phyloP scores from a whole-genome alignment of 2,797 vertebrate genomes.

The Arvicola amphibius region DNA sequence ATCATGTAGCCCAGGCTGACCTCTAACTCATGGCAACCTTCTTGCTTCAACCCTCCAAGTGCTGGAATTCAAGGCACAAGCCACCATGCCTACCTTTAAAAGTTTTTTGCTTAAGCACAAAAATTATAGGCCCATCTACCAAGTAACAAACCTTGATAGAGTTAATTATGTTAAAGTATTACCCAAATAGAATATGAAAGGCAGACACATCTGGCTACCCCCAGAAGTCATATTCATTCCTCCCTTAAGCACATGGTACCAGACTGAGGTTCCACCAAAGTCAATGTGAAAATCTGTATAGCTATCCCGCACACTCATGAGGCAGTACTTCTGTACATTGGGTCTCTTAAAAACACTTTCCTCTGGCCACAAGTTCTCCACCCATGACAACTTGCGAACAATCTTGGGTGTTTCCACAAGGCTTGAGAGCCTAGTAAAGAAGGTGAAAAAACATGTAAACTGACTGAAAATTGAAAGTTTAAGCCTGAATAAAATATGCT shows the following conservation, averaged over 20 bases:
- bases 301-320: constrained; percentile 96
- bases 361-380: constrained; percentile 97
- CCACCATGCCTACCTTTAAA: background rate
- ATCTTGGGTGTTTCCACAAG: constrained; percentile 97
- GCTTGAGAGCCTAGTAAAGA: constrained; percentile 92
- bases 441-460: constrained; percentile 25
- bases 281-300: constrained; percentile 98
- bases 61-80: background rate
- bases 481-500: constrained; percentile 52
- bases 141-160: background rate
- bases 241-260: constrained; percentile 96
- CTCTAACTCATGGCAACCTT: background rate
- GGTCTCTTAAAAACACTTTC: constrained; percentile 95
- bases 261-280: constrained; percentile 97
- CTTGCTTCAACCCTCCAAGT: background rate
- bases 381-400: constrained; percentile 97
- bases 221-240: constrained; percentile 61
- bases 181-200: constrained; percentile 14
- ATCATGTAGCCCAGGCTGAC: background rate
- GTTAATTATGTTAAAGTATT: constrained; percentile 25
- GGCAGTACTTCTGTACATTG: constrained; percentile 96
- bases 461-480: constrained; percentile 32
- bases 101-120: constrained; percentile 44
- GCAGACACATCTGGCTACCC: background rate
- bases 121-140: constrained; percentile 37